Base-by-base conservation (phyloP, 1,140 invertebrate species). In the Hylaeus anthracinus region DNA sequence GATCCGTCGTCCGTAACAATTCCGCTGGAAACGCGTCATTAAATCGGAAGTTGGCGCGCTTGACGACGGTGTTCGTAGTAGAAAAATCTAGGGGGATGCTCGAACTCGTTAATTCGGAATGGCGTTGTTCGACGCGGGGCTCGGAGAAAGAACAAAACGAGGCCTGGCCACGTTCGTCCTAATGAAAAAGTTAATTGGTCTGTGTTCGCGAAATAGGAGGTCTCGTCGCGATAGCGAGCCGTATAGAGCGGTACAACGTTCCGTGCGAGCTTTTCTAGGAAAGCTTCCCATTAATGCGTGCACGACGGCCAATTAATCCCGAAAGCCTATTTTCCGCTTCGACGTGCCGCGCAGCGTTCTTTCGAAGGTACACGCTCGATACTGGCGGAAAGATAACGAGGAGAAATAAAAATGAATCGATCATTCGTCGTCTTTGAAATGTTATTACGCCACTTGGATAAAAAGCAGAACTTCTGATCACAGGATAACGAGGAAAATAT, bases 111-210 rank as follows among this genome's bases (percentile, higher is more conserved):
- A 86, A 85, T 86, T 85, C 69, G 74, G 41, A 82, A 72, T 61
- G 74, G 10, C 70, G 83, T 61, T 86, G 74, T 74, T 79, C 51
- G 79, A 64, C 48, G 65, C 41, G 26, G 43, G 41, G 69, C 61
- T 55, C 70, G 73, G 37, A 60, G 12, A 61, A 67, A 43, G 58
- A 75, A 74, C 61, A 61, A 72, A 86, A 86, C 73, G 41, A 53
- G 3, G 41, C 15, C 73, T 51, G 72, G 71, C 75, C 79, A 67
- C 73, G 79, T 75, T 53, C 39, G 70, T 55, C 26, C 81, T 82
- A 86, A 85, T 82, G 85, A 86, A 86, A 86, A 86, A 85, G 83
- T 86, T 86, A 86, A 86, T 86, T 86, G 79, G 67, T 41, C 83
- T 56, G 56, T 72, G 66, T 70, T 82, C 26, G 74, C 69, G 55